Base-by-base conservation (phyloP, 2,888 invertebrate species). In the Ecdyonurus torrentis region DNA sequence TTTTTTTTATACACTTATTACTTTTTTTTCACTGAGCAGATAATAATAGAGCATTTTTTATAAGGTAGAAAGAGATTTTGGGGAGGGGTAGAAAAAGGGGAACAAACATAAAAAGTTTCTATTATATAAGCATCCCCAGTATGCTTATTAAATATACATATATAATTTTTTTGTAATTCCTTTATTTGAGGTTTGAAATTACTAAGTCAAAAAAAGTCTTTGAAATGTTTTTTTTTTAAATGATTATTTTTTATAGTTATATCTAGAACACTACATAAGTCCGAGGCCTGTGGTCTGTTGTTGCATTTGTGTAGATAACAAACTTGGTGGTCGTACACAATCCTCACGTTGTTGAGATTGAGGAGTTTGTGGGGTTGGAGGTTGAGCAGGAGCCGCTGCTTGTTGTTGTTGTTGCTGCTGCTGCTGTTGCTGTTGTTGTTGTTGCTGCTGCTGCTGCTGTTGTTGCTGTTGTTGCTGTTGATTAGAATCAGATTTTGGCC, bases 401-500 rank as follows among this genome's bases (percentile, higher is more conserved):
- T 18, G 10, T 10, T 10, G 50, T 50, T 18, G 50, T 50, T n/a
- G n/a, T n/a, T 18, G 50, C 50, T 18, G 18, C 50, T 18, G 50
- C 50, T 18, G 50, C 18, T 50, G 15, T 20, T 20, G 55, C 22
- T 55, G 55, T 55, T 55, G 15, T 55, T 20, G 55, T 55, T 65
- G 65, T 10, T 58, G 20, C 19, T 20, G 55, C 22, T 55, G 55
- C 7, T 55, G 15, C 7, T 20, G 5, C 22, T 55, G 55, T 55
- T 55, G 15, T 20, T 20, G 55, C 37, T 37, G 60, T 20, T 37
- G 37, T 37, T 65, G 67, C 66, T 63, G 62, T 63, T 68, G 67
- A 58, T 66, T 66, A 55, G 67, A 59, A 37, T 71, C 72, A 64
- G 75, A 77, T 75, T 82, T 84, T 73, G 82, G 79, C 78, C 83